Conservation (phyloP, 2,113 vertebrate species). For the Barnardius zonarius region DNA sequence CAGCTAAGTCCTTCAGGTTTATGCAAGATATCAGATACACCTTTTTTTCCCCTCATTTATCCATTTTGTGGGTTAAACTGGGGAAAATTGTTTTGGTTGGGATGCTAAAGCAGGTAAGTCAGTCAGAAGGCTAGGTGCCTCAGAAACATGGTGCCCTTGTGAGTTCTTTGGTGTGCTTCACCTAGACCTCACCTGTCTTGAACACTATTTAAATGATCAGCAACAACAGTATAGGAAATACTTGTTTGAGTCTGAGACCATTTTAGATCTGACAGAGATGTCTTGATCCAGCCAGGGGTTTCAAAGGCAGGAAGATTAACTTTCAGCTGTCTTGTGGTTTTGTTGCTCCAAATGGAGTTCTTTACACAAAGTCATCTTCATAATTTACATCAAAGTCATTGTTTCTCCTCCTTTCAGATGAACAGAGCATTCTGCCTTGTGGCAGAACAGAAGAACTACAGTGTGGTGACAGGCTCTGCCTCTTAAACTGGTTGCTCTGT, state of each 20-base stretch:
- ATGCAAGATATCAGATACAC: not conserved
- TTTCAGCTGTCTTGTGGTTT: not conserved
- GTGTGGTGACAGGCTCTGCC: slow-evolving; percentile 73
- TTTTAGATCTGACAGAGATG: not conserved
- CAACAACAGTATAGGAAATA: not conserved
- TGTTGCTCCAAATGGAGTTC: not conserved
- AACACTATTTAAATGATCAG: not conserved
- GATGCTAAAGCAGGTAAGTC: not conserved
- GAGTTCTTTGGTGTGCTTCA: not conserved
- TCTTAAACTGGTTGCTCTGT: slow-evolving; percentile 76
- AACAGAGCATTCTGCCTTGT: slow-evolving; percentile 63
- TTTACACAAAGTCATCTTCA: not conserved
- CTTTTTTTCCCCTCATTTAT: not conserved
- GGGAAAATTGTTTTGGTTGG: not conserved
- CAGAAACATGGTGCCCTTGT: not conserved
- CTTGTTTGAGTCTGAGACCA: not conserved
- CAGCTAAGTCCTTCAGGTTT: not conserved
- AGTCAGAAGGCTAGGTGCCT: not conserved
- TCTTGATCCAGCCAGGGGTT: not conserved
- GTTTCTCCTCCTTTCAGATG: slow-evolving; percentile 68
- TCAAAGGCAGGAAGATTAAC: not conserved
- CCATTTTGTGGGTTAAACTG: not conserved
- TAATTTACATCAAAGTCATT: not conserved
- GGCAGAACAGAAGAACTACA: slow-evolving; percentile 62
- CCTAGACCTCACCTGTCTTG: not conserved